Conservation (phyloP, 2,797 vertebrate genomes). For the Melanotaenia trifasciata region DNA sequence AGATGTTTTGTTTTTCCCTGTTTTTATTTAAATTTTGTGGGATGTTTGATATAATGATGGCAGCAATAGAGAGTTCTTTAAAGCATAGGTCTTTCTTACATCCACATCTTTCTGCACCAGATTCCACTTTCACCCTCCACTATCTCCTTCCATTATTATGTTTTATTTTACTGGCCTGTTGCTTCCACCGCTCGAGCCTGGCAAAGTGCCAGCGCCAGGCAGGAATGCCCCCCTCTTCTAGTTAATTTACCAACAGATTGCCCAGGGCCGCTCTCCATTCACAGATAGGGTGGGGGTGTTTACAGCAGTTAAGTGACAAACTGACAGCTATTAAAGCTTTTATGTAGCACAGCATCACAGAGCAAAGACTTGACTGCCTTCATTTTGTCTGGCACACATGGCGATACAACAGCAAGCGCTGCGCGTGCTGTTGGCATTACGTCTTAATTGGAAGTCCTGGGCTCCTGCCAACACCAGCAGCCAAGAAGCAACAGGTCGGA, state of each 20-base stretch:
- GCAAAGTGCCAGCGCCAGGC: slow-evolving; percentile 80
- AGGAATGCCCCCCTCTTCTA: slow-evolving; percentile 54
- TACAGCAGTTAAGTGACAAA: slow-evolving; percentile 80
- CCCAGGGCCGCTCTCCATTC: slow-evolving; percentile 77
- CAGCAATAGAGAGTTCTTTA: background rate
- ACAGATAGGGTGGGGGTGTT: slow-evolving; percentile 70
- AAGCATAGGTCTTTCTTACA: background rate
- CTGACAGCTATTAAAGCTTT: slow-evolving; percentile 79
- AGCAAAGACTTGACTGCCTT: slow-evolving; percentile 48
- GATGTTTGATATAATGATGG: background rate
- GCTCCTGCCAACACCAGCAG: slow-evolving; percentile 74
- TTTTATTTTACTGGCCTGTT: slow-evolving; percentile 75
- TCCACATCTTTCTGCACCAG: background rate
- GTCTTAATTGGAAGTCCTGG: slow-evolving; percentile 76
- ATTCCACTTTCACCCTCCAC: background rate
- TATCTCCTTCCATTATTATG: background rate
- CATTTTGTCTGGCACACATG: slow-evolving; percentile 66
- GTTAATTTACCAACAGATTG: slow-evolving; percentile 86
- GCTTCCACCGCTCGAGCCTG: slow-evolving; percentile 71
- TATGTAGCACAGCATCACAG: slow-evolving; percentile 71
- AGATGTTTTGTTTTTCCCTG: background rate
- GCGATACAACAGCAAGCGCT: slow-evolving; percentile 44
- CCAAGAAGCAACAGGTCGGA: slow-evolving; percentile 81
- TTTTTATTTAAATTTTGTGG: too few relatives aligned
- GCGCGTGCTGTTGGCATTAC: slow-evolving; percentile 65